Evolutionary conservation across 1,140 invertebrate species (phyloP).

Genomic region (Araneus ventricosus): DNA sequence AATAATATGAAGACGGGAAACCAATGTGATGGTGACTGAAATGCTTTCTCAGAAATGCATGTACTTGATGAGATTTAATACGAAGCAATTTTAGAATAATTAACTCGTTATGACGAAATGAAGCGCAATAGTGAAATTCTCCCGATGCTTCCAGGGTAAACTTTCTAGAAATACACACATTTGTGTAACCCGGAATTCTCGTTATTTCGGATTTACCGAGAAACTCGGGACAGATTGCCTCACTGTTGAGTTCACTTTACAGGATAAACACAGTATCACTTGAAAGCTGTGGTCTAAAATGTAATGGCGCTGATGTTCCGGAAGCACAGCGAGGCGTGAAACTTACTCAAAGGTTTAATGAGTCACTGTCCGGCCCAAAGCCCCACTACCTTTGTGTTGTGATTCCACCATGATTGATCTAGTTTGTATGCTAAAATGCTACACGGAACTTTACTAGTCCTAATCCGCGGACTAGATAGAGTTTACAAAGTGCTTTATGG

Average conservation of each 20-base stretch:
- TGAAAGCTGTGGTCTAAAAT: slow-evolving; percentile 40
- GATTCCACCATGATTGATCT: not conserved
- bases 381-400: not conserved
- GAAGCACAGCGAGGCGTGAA: not conserved
- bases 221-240: slow-evolving; percentile 20
- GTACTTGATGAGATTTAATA: no score
- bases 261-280: slow-evolving; percentile 34
- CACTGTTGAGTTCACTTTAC: not conserved
- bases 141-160: not conserved
- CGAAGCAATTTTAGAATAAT: no score
- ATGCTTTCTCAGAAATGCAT: no score
- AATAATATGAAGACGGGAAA: no score
- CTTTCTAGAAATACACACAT: not conserved
- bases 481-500: no score
- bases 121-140: no score
- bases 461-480: no score
- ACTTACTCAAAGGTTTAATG: slow-evolving; percentile 34
- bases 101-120: no score
- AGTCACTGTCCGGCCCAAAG: not conserved
- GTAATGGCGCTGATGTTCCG: slow-evolving; percentile 34
- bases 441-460: not conserved
- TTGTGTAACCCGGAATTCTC: not conserved
- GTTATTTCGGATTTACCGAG: slow-evolving; percentile 23
- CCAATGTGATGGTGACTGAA: no score
- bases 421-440: not conserved